These are phyloP conservation scores for Serranus cabrilla DNA, from an alignment of 2,797 vertebrate species.

Conservation along the genomic window DNA sequence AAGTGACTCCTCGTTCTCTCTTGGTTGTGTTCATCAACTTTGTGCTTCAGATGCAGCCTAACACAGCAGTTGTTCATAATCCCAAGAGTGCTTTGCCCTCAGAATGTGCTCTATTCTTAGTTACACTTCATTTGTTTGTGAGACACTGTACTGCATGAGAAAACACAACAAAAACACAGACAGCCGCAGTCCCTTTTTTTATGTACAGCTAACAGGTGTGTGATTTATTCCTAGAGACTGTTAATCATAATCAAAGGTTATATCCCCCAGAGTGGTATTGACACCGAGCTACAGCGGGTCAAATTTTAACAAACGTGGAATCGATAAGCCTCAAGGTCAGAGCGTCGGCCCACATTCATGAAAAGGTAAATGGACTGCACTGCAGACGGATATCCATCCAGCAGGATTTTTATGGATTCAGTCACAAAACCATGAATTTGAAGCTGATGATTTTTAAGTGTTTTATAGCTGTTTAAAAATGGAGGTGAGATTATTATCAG, in stretches of 20 bases:
- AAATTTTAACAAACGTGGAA: conserved; percentile 46
- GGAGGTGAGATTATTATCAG: conserved; percentile 68
- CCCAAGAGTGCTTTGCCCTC: conserved; percentile 62
- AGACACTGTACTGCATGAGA: conserved; percentile 36
- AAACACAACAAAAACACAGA: conserved; percentile 24
- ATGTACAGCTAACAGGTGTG: conserved; percentile 20
- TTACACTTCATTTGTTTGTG: conserved; percentile 63
- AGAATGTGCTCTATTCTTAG: conserved; percentile 65
- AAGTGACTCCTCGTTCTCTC: conserved; percentile 50
- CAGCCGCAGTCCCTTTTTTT: background rate
- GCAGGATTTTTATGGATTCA: conserved; percentile 59
- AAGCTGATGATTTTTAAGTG: conserved; percentile 68
- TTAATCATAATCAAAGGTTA: conserved; percentile 59
- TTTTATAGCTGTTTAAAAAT: conserved; percentile 71
- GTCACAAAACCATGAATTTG: conserved; percentile 60
- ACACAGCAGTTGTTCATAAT: conserved; percentile 63
- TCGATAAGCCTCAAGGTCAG: conserved; percentile 67
- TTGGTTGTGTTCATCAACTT: conserved; percentile 57
- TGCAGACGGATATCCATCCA: conserved; percentile 34
- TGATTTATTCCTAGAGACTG: conserved; percentile 44
- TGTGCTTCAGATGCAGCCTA: conserved; percentile 52
- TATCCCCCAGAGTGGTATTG: conserved; percentile 46
- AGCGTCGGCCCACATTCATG: conserved; percentile 3
- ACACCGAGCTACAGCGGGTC: conserved; percentile 45
- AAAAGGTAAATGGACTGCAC: conserved; percentile 43